phyloP scores from a whole-genome alignment of 2,888 invertebrate genomes.

The Lepas anatifera region DNA sequence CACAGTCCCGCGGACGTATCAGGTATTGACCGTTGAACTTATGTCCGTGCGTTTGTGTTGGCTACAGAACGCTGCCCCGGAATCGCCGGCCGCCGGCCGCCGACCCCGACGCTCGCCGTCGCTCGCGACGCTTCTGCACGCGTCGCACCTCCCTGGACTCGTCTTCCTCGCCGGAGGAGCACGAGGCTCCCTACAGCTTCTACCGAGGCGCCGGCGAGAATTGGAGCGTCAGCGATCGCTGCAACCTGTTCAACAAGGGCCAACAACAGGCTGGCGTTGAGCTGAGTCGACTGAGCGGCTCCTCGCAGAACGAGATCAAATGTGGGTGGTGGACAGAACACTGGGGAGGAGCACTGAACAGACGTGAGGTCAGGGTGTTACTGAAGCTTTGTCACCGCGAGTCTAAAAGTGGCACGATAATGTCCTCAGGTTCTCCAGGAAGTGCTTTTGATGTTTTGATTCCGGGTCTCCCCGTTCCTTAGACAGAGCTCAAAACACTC shows the following conservation, averaged over 20 bases:
- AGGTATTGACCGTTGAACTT: too few species aligned
- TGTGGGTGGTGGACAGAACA: neutral
- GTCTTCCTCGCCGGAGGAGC: neutral
- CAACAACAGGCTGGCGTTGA: neutral
- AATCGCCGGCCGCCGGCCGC: neutral
- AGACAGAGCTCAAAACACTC: too few species aligned
- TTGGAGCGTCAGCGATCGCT: neutral
- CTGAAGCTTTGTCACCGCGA: too few species aligned
- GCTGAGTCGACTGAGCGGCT: neutral
- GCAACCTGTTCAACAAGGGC: neutral
- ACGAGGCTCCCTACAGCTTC: neutral
- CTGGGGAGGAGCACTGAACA: too few species aligned
- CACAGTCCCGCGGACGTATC: too few species aligned
- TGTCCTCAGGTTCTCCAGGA: too few species aligned
- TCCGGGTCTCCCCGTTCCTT: too few species aligned
- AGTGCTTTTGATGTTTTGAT: too few species aligned
- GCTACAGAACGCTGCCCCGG: neutral
- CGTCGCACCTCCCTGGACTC: neutral
- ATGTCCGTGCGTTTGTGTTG: too few species aligned
- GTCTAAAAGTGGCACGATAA: too few species aligned
- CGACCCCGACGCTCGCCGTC: neutral
- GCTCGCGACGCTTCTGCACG: neutral
- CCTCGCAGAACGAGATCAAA: neutral
- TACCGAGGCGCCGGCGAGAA: neutral
- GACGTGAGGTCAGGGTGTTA: too few species aligned